phyloP scores from a whole-genome alignment of 2,797 vertebrate species.

The Agapornis canus region DNA sequence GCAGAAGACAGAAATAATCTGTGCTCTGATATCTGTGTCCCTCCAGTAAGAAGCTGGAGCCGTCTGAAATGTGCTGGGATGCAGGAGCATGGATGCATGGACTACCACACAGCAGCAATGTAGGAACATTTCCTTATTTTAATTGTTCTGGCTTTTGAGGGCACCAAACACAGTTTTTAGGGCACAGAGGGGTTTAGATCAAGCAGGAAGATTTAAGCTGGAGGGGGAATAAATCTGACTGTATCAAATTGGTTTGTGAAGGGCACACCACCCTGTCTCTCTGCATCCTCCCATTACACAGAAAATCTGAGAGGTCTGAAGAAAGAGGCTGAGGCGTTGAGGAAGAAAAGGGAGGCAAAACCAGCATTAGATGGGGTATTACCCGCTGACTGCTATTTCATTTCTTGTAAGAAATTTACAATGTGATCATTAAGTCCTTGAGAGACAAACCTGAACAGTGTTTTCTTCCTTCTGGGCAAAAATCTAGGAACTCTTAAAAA shows the following conservation, averaged over 20 bases:
- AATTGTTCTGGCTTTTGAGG: not conserved
- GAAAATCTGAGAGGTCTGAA: not conserved
- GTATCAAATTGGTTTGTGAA: not conserved
- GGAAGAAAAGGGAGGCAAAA: not conserved
- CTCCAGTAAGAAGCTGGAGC: not conserved
- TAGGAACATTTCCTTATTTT: not conserved
- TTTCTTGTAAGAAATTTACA: conserved; percentile 46
- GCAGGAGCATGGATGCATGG: not conserved
- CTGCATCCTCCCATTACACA: not conserved
- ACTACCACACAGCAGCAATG: not conserved
- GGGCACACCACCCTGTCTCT: not conserved
- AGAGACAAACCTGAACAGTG: conserved; percentile 49
- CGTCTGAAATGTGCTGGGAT: not conserved
- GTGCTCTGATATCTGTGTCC: not conserved
- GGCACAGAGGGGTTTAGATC: not conserved
- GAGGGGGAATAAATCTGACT: not conserved
- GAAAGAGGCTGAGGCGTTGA: not conserved
- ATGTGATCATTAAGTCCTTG: conserved; percentile 51
- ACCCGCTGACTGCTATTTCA: conserved; percentile 11
- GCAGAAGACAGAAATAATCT: not conserved
- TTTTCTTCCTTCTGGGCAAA: conserved; percentile 61
- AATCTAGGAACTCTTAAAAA: conserved; percentile 49
- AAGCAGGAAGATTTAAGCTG: not conserved
- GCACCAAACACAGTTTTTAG: not conserved
- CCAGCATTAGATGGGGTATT: conserved; percentile 12